Evolutionary conservation across 30 jellyfish, hydroid and myxozoan genomes (phyloP), one percentile per base, ranked within the genome.

Genomic region (Mastigias papua): DNA sequence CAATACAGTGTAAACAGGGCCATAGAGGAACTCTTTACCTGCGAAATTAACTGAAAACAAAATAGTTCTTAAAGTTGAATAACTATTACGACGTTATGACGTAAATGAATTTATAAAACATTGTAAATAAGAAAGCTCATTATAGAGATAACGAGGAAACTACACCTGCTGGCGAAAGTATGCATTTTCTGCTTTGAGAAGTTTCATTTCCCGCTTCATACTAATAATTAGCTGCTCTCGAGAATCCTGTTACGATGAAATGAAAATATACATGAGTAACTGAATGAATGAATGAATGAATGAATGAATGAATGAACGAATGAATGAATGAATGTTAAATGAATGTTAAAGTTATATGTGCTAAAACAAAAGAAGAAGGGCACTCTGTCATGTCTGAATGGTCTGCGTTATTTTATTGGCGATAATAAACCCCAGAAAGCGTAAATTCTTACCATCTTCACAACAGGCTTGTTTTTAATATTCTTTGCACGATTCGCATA

Each of bases 401-500:
- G 54, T 42, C 7, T 42, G 54, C n/a, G n/a, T n/a, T n/a, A n/a
- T n/a, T n/a, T n/a, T n/a, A n/a, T n/a, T n/a, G n/a, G n/a, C n/a
- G n/a, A n/a, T n/a, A n/a, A n/a, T n/a, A n/a, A n/a, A n/a, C n/a
- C n/a, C n/a, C n/a, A n/a, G n/a, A n/a, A 42, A 4, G 13, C 7
- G 54, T 42, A 15, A 42, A 42, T 21, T n/a, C 97, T 74, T 76
- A 90, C 99, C 99, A 96, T 80, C 82, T 84, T 90, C 28, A 96
- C 97, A 26, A 96, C 94, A 1, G 99, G 99, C 77, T 96, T 96
- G 88, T 90, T 96, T 54, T 90, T 96, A 54, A 96, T 96, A 69
- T 96, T 96, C 78, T 90, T 96, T 11, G 99, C 99, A 34, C 99
- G 85, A 82, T 96, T 96, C 42, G 99, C 99, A 63, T 96, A 96